Base-by-base conservation (phyloP, 2,888 invertebrate species). In the Hirudinaria manillensis region DNA sequence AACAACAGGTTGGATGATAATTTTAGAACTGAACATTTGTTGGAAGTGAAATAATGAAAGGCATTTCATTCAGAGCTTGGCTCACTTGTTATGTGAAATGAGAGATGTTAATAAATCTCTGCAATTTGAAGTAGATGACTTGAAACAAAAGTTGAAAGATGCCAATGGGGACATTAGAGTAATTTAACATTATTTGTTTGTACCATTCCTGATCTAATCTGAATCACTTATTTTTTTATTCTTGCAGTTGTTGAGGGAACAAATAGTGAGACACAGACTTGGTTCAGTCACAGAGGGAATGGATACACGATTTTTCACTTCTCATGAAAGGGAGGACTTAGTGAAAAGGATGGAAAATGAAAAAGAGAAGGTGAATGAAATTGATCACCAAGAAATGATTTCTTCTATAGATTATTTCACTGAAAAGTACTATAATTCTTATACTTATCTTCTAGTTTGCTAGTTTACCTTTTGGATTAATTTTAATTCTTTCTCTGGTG, bases 121-220 rank as follows among this genome's bases (percentile, higher is more conserved):
- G 29, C 86, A 87, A 79, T 84, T 88, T 79, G 88, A 89, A 88
- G 89, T 91, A 19, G 91, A 92, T 82, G 89, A 89, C 19, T 84
- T 92, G 72, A 89, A 89, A 80, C 90, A 90, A 81, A 91, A 91
- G 81, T 86, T 93, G 51, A 87, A 80, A 21, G 87, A 87, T 82
- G 84, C 85, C 72, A 82, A 84, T 77, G 85, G 87, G 55, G 87
- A 87, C 76, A 84, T 87, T 29, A 86, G 86, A 82, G 86, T 86
- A 76, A 79, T 77, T 3, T 29, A 27, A 19, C 3, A 32, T 72
- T 72, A 34, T 19, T 4, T 72, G 6, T 4, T 24, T 72, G 19
- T 32, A 36, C n/a, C 16, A 29, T 72, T 32, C 29, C 10, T 56
- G n/a, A 7, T 21, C n/a, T 19, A 27, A 4, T 71, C 71, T 53